These are phyloP conservation scores for Colistium nudipinnis DNA, from an alignment of 2,113 vertebrate genomes.

Conservation along the genomic window DNA sequence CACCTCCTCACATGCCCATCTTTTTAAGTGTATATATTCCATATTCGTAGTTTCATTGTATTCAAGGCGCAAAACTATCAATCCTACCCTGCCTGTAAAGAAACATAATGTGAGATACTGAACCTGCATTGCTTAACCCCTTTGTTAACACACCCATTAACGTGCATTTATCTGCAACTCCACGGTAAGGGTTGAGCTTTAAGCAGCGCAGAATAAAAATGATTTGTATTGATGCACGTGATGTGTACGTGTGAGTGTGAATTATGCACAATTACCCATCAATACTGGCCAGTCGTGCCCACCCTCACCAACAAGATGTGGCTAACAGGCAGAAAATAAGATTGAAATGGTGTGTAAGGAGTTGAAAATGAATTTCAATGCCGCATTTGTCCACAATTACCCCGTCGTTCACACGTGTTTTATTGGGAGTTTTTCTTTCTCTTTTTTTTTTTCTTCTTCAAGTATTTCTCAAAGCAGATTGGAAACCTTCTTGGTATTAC, in stretches of 20 bases:
- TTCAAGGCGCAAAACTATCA: constrained; percentile 19
- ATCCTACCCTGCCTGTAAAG: background rate
- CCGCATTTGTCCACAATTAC: constrained; percentile 99
- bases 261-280: constrained; percentile 99
- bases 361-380: constrained; percentile 99
- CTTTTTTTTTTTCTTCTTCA: constrained; percentile 85
- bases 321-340: constrained; percentile 99
- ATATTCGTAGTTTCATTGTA: constrained; percentile 50
- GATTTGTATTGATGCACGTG: constrained; percentile 92
- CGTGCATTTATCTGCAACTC: constrained; percentile 86
- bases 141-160: constrained; percentile 79
- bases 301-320: constrained; percentile 98
- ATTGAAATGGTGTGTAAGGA: constrained; percentile 99
- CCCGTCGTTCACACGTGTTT: constrained; percentile 98
- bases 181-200: constrained; percentile 80
- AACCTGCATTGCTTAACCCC: too few species aligned
- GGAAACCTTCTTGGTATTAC: constrained; percentile 97
- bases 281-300: constrained; percentile 97
- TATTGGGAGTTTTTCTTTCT: constrained; percentile 90
- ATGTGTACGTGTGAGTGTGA: constrained; percentile 93
- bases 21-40: constrained; percentile 38
- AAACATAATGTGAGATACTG: constrained; percentile 1
- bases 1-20: constrained; percentile 4
- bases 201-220: constrained; percentile 82
- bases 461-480: constrained; percentile 99